These are phyloP conservation scores for Poecilia wingei DNA, from an alignment of 2,797 vertebrate species.

Conservation along the genomic window DNA sequence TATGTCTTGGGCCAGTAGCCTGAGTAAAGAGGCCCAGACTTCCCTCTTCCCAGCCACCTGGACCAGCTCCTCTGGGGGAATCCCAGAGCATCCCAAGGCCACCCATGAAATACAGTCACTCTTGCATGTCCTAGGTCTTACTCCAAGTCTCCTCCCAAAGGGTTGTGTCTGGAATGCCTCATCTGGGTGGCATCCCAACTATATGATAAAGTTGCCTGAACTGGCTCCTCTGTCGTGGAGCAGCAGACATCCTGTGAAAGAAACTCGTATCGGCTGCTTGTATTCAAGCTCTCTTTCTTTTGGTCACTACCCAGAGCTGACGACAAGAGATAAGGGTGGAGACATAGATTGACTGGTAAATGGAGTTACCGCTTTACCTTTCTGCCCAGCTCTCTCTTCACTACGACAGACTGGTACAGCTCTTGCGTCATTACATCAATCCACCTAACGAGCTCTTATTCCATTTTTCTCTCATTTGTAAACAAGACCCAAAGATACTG, in stretches of 20 bases:
- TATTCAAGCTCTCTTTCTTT: too few relatives aligned
- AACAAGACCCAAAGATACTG: not conserved
- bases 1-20: not conserved
- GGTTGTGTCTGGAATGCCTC: not conserved
- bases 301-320: too few relatives aligned
- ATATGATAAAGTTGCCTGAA: not conserved
- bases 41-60: not conserved
- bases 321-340: not conserved
- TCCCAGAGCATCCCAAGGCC: too few relatives aligned
- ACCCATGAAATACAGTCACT: not conserved
- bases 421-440: not conserved
- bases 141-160: not conserved
- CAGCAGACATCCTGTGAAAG: too few relatives aligned
- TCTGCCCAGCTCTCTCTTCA: not conserved
- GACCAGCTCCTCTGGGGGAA: not conserved
- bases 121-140: not conserved
- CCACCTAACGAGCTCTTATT: not conserved
- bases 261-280: too few relatives aligned
- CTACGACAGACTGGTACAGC: not conserved
- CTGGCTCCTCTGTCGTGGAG: not conserved
- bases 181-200: not conserved
- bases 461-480: not conserved
- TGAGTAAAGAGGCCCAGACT: not conserved
- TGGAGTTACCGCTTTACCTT: not conserved
- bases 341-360: not conserved